Base-by-base conservation (phyloP, 2,113 vertebrate species). In the Conger conger region DNA sequence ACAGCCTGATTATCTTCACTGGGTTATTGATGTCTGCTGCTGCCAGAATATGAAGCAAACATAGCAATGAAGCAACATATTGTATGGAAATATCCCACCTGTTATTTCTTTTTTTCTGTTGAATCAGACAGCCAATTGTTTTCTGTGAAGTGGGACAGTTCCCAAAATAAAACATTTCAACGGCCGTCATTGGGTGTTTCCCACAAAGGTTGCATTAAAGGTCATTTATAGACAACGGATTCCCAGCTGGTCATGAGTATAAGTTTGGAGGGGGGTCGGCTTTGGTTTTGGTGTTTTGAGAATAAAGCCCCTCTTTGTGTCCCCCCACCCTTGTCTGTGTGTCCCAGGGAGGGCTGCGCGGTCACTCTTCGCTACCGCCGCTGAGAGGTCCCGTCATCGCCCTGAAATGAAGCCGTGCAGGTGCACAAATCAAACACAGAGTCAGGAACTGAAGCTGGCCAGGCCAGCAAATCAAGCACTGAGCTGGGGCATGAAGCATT, bases 391-490 rank as follows among this genome's bases (percentile, higher is more conserved):
- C 95, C 93, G 90, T 96, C 94, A 85, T 91, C 94, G 94, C 93
- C 90, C 93, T 91, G 90, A 94, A 96, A 95, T 96, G 94, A 96
- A 96, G 91, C 88, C 85, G 83, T 90, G 92, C 95, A 96, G 94
- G 94, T 96, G 95, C 94, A 92, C 82, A 89, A 91, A 91, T 88
- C 92, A 87, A 88, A 88, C 89, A 77, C 85, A 81, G 86, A 88
- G 88, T 38, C 76, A 37, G 82, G 63, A 79, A 1, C 23, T 16
- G 20, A 78, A 35, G 45, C 50, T 53, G 76, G 42, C 23, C 73
- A 84, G 73, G 76, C 45, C 23, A 37, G 53, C 45, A 18, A 84
- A 45, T 57, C 50, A 54, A 84, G 42, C 83, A 17, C 73, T 27
- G 76, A 35, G 27, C 60, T 6, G 63, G 63, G 63, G 79, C 0